Percentiles rank a stretch among this genome's conserved stretches.
These are phyloP conservation scores for Magallana angulata DNA, from an alignment of 1,140 invertebrate genomes.

Conservation along the genomic window DNA sequence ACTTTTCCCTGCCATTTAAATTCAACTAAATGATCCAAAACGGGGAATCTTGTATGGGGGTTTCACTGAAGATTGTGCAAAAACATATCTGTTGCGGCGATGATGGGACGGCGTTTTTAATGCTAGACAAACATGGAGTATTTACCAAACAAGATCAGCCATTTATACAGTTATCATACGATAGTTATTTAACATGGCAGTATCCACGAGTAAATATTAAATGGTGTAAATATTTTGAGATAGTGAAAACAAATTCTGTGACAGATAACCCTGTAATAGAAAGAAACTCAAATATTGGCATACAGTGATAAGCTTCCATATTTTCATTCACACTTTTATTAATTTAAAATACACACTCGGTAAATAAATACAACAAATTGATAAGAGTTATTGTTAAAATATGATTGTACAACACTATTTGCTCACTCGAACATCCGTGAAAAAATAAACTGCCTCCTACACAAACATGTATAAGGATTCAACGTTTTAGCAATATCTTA, in stretches of 20 bases:
- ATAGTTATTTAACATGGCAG: constrained; percentile 24
- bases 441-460: neutral
- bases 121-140: constrained; percentile 31
- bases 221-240: constrained; percentile 26
- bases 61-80: neutral
- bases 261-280: constrained; percentile 2
- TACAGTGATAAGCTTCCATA: constrained; percentile 2
- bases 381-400: constrained; percentile 4
- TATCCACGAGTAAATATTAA: constrained; percentile 24
- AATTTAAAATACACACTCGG: constrained; percentile 27
- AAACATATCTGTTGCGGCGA: neutral
- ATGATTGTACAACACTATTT: neutral
- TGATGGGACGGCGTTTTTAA: constrained; percentile 13
- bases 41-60: neutral
- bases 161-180: constrained; percentile 10
- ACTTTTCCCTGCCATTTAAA: constrained; percentile 32
- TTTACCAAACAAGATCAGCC: constrained; percentile 26
- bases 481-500: neutral
- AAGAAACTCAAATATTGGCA: constrained; percentile 36
- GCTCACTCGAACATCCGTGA: neutral
- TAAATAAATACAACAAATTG: constrained; percentile 35
- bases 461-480: neutral
- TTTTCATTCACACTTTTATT: constrained; percentile 17
- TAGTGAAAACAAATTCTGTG: constrained; percentile 30
- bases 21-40: neutral